Base-by-base conservation (phyloP, 92 coral and sea anemone genomes). In the Phymanthus crucifer region DNA sequence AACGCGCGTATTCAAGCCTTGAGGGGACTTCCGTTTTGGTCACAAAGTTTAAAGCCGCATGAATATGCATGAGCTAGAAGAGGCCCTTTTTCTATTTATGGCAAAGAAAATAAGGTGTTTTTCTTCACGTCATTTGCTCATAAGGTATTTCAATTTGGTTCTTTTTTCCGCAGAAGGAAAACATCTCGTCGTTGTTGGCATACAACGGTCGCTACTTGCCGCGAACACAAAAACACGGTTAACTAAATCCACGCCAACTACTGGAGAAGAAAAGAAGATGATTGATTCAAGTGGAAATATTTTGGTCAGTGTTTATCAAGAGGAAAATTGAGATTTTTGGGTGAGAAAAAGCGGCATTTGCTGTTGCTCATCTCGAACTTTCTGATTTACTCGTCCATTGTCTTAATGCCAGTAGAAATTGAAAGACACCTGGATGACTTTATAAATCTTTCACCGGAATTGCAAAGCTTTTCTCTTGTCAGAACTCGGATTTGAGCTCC, bases 61-160 rank as follows among this genome's bases (percentile, higher is more conserved):
- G 81, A 77, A 77, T 77, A 77, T 77, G 64, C 0, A 77, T 61
- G 58, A 77, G 72, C 7, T 34, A 21, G 12, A 61, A 17, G 23
- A 24, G 12, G 64, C 27, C 12, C 40, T 61, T 36, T 76, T 54
- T 61, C 81, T 77, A 77, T 77, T 77, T 77, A 58, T 77, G 71
- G 23, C 56, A 36, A 36, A 64, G 61, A 54, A 31, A 64, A 64
- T 23, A 34, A 70, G 34, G 56, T 77, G 72, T 48, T 27, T 56
- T 50, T 71, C 24, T 23, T 77, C 71, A 43, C 72, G 73, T 77
- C 72, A 64, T 21, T 56, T 77, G 38, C 64, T 77, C 81, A 77
- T 61, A 43, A 64, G 65, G 37, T 64, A 77, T 68, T 76, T 74
- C 70, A 52, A 76, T 76, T 23, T 68, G 29, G 75, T 46, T 76